These are phyloP conservation scores for Magallana ariakensis DNA, from an alignment of 1,140 invertebrate genomes.

Conservation along the genomic window DNA sequence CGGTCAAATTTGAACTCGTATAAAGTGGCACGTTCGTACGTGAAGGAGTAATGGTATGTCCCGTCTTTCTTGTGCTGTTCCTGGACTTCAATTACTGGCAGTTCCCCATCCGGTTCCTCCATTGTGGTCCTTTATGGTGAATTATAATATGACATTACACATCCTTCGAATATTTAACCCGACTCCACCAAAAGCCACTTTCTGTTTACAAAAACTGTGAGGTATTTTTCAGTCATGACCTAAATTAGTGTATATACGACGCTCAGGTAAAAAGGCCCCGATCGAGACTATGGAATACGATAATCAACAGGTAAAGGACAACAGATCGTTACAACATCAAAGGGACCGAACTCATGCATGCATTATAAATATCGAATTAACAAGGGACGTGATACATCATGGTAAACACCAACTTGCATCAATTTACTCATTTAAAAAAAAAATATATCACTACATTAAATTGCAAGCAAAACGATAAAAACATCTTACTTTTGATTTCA, in stretches of 20 bases:
- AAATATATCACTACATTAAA: too few species aligned
- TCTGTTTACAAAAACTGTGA: constrained; percentile 15
- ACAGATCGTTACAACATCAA: constrained; percentile 20
- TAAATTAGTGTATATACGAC: background rate
- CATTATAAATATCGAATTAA: too few species aligned
- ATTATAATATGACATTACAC: background rate
- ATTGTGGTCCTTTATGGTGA: background rate
- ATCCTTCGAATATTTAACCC: background rate
- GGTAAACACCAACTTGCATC: too few species aligned
- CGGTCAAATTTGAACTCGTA: constrained; percentile 76
- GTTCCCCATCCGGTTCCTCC: constrained; percentile 43
- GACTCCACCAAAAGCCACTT: background rate
- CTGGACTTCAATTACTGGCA: constrained; percentile 62
- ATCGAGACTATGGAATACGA: constrained; percentile 8
- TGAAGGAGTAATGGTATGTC: constrained; percentile 73
- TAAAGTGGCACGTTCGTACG: constrained; percentile 73
- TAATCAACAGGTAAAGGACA: constrained; percentile 1
- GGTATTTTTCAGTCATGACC: constrained; percentile 14
- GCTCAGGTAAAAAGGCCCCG: constrained; percentile 31
- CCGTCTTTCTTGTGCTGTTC: constrained; percentile 66
- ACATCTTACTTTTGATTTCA: too few species aligned
- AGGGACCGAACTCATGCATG: background rate
- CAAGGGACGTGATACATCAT: too few species aligned
- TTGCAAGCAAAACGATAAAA: too few species aligned
- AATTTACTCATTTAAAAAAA: too few species aligned